phyloP scores from a whole-genome alignment of 1,140 invertebrate genomes.

The Pogonognathellus flavescens region DNA sequence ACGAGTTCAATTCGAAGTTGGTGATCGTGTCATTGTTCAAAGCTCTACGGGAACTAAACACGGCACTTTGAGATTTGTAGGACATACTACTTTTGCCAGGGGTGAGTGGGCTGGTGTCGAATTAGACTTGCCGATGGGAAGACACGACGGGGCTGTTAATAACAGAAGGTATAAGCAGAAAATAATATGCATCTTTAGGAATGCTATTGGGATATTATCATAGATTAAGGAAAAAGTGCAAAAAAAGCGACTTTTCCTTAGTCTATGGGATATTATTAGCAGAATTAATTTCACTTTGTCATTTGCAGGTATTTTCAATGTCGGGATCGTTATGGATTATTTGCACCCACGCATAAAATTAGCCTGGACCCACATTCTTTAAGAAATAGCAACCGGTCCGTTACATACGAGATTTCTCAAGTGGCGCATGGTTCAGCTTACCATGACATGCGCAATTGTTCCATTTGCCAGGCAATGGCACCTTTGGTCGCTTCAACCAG shows the following conservation, averaged over 20 bases:
- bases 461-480: conserved; percentile 26
- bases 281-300: no score
- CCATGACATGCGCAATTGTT: conserved; percentile 33
- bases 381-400: not conserved
- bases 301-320: conserved; percentile 92
- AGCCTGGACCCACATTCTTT: conserved; percentile 66
- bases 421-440: conserved; percentile 7
- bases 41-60: conserved; percentile 89
- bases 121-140: conserved; percentile 91
- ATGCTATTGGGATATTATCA: no score
- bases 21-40: conserved; percentile 91
- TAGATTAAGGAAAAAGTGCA: no score
- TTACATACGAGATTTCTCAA: not conserved
- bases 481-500: conserved; percentile 31
- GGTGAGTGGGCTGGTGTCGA: conserved; percentile 93
- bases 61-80: conserved; percentile 80
- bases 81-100: conserved; percentile 85
- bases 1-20: conserved; percentile 68
- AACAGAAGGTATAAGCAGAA: conserved; percentile 66
- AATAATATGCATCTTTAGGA: no score
- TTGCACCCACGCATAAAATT: conserved; percentile 90
- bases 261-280: no score
- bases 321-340: conserved; percentile 88
- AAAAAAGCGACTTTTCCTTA: no score
- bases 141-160: conserved; percentile 68